These are phyloP conservation scores for Condylura cristata DNA, from an alignment of 2,113 vertebrate species.

Conservation along the genomic window DNA sequence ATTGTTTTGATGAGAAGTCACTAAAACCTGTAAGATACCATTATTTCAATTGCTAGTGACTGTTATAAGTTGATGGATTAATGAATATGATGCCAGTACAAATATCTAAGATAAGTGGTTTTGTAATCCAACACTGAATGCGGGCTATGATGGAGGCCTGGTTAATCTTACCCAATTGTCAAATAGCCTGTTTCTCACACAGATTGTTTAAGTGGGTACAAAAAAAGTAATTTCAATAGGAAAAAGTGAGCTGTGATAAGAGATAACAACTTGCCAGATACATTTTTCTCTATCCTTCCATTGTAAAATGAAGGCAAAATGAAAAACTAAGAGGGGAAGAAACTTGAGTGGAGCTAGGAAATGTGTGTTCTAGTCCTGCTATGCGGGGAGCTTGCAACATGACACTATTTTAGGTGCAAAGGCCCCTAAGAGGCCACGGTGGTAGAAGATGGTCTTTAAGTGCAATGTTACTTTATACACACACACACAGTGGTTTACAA, in stretches of 20 bases:
- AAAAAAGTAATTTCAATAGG: not conserved
- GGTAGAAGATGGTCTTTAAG: not conserved
- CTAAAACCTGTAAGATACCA: constrained; percentile 45
- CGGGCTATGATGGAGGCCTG: not conserved
- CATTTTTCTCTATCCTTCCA: not conserved
- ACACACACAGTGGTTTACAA: too few relatives aligned
- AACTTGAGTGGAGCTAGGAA: not conserved
- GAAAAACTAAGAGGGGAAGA: not conserved
- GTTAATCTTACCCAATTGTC: not conserved
- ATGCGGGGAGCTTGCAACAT: not conserved
- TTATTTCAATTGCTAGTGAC: not conserved
- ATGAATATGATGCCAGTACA: constrained; percentile 51
- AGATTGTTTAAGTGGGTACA: not conserved
- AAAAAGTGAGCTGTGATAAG: not conserved
- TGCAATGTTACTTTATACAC: not conserved
- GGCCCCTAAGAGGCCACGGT: not conserved
- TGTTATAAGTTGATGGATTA: constrained; percentile 21
- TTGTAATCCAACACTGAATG: not conserved
- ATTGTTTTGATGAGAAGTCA: constrained; percentile 62
- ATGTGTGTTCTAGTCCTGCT: not conserved
- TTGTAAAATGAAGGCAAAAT: not conserved
- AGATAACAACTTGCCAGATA: not conserved
- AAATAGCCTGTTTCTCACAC: not conserved
- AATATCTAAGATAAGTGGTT: constrained; percentile 31
- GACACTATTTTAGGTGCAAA: not conserved